Evolutionary conservation across 2,888 invertebrate genomes (phyloP).

Genomic region (Drosophila leonis): DNA sequence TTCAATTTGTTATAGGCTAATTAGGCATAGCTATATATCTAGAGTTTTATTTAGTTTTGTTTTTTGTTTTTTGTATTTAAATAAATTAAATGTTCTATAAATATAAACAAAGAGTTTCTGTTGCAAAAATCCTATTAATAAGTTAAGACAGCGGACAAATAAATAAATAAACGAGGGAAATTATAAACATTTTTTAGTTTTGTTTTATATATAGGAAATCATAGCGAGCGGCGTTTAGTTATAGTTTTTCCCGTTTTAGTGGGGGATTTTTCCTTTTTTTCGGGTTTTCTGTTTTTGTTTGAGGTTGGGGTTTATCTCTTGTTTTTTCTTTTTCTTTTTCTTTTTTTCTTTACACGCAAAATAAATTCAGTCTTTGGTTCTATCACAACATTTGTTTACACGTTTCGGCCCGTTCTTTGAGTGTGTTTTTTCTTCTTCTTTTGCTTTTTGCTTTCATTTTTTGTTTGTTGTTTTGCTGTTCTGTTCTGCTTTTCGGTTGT

Average conservation of each 20-base stretch:
- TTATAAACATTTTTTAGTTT: slow-evolving; percentile 45
- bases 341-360: slow-evolving; percentile 78
- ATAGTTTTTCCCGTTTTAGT: slow-evolving; percentile 34
- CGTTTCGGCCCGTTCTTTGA: slow-evolving; percentile 77
- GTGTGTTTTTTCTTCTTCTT: slow-evolving; percentile 10
- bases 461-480: slow-evolving; percentile 25
- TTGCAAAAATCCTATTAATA: slow-evolving; percentile 45
- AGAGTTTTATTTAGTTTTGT: slow-evolving; percentile 6
- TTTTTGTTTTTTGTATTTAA: slow-evolving; percentile 31
- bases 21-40: slow-evolving; percentile 30
- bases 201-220: slow-evolving; percentile 35
- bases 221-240: slow-evolving; percentile 55
- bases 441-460: slow-evolving; percentile 4
- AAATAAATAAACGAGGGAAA: slow-evolving; percentile 64
- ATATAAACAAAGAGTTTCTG: slow-evolving; percentile 51
- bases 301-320: slow-evolving; percentile 26
- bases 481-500: slow-evolving; percentile 22
- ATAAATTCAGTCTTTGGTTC: slow-evolving; percentile 86
- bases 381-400: slow-evolving; percentile 86
- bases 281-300: slow-evolving; percentile 53
- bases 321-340: not conserved
- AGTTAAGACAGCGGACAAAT: slow-evolving; percentile 48
- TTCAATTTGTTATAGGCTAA: slow-evolving; percentile 69
- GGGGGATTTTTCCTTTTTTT: slow-evolving; percentile 19
- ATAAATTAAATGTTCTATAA: slow-evolving; percentile 53